Conservation (phyloP, 2,113 vertebrate genomes). For the Propithecus coquereli region DNA sequence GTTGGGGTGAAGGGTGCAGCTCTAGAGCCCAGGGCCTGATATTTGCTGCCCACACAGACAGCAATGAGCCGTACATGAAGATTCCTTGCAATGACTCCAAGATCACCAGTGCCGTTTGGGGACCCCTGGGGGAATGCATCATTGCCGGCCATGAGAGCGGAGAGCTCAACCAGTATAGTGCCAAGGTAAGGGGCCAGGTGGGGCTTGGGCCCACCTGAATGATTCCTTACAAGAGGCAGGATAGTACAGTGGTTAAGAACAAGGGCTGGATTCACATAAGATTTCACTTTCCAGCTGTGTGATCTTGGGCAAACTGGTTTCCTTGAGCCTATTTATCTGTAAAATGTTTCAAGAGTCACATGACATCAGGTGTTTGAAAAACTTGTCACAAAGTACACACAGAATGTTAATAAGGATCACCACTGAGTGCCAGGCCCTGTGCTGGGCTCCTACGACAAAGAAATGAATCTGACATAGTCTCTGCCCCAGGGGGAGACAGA, state of each 20-base stretch:
- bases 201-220: neutral
- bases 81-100: constrained; percentile 94
- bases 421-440: neutral
- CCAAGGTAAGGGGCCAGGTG: constrained; percentile 86
- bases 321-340: neutral
- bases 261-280: neutral
- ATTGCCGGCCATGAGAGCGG: constrained; percentile 95
- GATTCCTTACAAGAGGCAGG: neutral
- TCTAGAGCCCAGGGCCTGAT: neutral
- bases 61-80: constrained; percentile 94
- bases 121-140: constrained; percentile 95
- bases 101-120: constrained; percentile 98
- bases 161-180: constrained; percentile 96
- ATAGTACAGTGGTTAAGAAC: neutral
- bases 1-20: neutral
- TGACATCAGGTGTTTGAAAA: neutral
- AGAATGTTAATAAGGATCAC: neutral
- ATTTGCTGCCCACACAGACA: constrained; percentile 82
- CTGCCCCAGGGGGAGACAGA: neutral
- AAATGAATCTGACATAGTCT: neutral
- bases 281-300: neutral
- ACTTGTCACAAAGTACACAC: neutral
- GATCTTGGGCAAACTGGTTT: neutral
- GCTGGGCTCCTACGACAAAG: neutral
- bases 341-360: neutral